phyloP scores from a whole-genome alignment of 2,888 invertebrate species.

The Netelia melanura region DNA sequence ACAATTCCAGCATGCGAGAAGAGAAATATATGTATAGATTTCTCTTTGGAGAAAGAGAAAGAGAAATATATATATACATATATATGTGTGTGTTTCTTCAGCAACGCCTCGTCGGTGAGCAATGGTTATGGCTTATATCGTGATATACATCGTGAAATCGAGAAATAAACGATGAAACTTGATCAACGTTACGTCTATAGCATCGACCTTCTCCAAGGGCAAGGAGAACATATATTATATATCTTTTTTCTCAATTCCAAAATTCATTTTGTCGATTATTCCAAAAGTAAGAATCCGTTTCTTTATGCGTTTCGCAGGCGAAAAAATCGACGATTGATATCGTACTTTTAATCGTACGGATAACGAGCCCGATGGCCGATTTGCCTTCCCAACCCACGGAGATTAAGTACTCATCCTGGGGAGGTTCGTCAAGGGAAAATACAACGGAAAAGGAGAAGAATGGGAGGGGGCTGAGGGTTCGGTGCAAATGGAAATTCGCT shows the following conservation, averaged over 20 bases:
- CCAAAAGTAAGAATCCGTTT: not conserved
- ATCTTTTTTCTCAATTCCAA: not conserved
- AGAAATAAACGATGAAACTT: constrained; percentile 21
- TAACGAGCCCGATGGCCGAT: not conserved
- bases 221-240: not conserved
- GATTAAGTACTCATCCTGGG: constrained; percentile 75
- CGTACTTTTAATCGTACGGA: constrained; percentile 59
- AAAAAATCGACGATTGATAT: constrained; percentile 51
- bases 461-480: not conserved
- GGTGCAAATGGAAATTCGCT: constrained; percentile 25
- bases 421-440: constrained; percentile 75
- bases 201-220: constrained; percentile 10
- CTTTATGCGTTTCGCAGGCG: constrained; percentile 22
- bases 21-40: constrained; percentile 20
- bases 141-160: constrained; percentile 42
- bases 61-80: constrained; percentile 1
- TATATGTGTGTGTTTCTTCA: not conserved
- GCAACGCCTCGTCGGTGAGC: constrained; percentile 34
- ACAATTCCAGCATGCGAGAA: not conserved
- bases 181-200: constrained; percentile 16
- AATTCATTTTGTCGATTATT: too few species aligned
- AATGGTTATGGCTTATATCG: constrained; percentile 41
- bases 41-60: too few species aligned
- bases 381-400: constrained; percentile 59
- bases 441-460: constrained; percentile 31